Percentiles rank a stretch among this genome's conserved stretches.
Evolutionary conservation across 2,888 invertebrate genomes (phyloP).

Genomic region (Aspidapion aeneum): DNA sequence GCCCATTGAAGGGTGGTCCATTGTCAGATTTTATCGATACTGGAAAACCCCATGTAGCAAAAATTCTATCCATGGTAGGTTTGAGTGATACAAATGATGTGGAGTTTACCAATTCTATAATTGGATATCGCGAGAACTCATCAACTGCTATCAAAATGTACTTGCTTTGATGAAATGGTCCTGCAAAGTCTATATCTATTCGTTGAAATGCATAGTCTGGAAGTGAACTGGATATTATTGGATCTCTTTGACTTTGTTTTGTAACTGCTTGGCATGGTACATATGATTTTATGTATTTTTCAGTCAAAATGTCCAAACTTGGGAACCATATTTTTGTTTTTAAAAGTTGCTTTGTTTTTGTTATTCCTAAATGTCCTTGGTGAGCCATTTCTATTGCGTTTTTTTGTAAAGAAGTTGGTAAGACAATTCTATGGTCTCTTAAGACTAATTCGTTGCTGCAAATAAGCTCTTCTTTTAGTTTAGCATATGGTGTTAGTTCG

Average conservation of each 20-base stretch:
- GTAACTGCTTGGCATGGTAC: not conserved
- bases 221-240: constrained; percentile 5
- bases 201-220: constrained; percentile 11
- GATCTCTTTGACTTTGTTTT: not conserved
- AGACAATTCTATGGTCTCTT: too few species aligned
- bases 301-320: too few species aligned
- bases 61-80: constrained; percentile 11
- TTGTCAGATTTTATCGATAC: constrained; percentile 14
- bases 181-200: constrained; percentile 22
- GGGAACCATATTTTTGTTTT: constrained; percentile 12
- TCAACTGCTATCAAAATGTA: constrained; percentile 20
- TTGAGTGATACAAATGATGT: constrained; percentile 15
- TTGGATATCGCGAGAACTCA: constrained; percentile 20
- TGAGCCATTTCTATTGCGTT: too few species aligned
- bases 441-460: too few species aligned
- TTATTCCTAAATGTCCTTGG: too few species aligned
- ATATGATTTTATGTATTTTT: not conserved
- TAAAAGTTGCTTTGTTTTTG: too few species aligned
- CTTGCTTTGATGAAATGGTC: constrained; percentile 18
- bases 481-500: too few species aligned
- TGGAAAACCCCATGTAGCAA: constrained; percentile 15
- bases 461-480: too few species aligned
- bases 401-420: too few species aligned
- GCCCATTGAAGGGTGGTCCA: constrained; percentile 21
- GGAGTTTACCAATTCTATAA: constrained; percentile 13